Conservation (phyloP, 2,888 invertebrate species). For the Maniola hyperantus region DNA sequence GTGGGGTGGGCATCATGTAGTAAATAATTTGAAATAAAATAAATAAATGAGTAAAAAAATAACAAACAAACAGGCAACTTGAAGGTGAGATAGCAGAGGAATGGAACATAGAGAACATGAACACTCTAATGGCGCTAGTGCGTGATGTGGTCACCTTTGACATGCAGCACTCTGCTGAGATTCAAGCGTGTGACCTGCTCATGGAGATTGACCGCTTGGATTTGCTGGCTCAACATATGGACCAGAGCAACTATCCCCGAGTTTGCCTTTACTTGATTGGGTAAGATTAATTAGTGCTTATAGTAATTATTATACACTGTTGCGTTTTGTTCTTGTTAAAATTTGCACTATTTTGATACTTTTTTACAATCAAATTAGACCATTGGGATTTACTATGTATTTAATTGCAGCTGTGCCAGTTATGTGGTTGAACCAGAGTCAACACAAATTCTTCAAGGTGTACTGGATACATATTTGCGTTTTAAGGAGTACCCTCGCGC, state of each 20-base stretch:
- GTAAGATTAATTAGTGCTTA: slow-evolving; percentile 58
- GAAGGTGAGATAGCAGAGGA: slow-evolving; percentile 95
- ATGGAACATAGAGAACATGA: slow-evolving; percentile 85
- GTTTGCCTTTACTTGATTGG: slow-evolving; percentile 95
- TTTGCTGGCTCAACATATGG: slow-evolving; percentile 92
- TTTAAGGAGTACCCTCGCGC: slow-evolving; percentile 96
- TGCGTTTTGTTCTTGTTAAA: no score
- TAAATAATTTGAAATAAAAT: no score
- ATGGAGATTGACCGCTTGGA: slow-evolving; percentile 98
- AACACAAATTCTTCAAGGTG: slow-evolving; percentile 90
- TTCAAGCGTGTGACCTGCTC: slow-evolving; percentile 98
- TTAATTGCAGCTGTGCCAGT: slow-evolving; percentile 89
- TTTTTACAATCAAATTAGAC: no score
- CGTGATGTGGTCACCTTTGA: slow-evolving; percentile 96
- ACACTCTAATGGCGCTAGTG: slow-evolving; percentile 88
- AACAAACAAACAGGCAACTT: slow-evolving; percentile 85
- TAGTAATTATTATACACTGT: no score
- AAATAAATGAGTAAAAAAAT: background rate
- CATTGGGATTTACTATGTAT: slow-evolving; percentile 40
- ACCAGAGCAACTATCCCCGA: slow-evolving; percentile 93
- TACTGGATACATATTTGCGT: slow-evolving; percentile 91
- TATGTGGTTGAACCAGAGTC: slow-evolving; percentile 98
- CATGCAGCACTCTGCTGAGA: slow-evolving; percentile 98
- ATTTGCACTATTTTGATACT: no score
- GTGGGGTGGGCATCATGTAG: no score